Base-by-base conservation (phyloP, 2,888 invertebrate genomes). In the Harmothoe impar region DNA sequence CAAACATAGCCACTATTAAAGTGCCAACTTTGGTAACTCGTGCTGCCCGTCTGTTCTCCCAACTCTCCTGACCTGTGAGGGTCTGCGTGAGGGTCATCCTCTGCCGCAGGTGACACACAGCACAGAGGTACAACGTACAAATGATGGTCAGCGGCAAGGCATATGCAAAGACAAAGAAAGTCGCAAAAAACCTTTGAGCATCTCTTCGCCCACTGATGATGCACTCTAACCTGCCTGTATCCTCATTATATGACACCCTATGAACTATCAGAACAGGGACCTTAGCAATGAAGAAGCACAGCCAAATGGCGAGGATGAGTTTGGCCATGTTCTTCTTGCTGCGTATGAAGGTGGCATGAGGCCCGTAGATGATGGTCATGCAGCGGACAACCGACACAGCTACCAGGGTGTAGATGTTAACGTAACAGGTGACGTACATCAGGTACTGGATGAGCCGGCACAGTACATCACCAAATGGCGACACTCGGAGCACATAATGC, bases 391-490 rank as follows among this genome's bases (percentile, higher is more conserved):
- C 89, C 12, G 92, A 92, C 10, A 92, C 91, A 3, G 92, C 91
- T 15, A 91, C 91, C 29, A 92, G 91, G 10, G 92, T 92, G 72
- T 92, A 92, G 33, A 92, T 84, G 7, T 89, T 92, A 20, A 92
- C 92, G 78, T 92, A 92, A 25, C 85, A 89, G 1, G 90, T 90
- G 15, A 92, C 91, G 89, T 92, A 92, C 10, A 92, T 85, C n/a
- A 92, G 81, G 62, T 92, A 92, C 90, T 92, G 92, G 15, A 91
- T 90, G n/a, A 92, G 23, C 20, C 91, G 90, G 72, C 92, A 92
- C 0, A 92, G 81, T n/a, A 89, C 20, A 43, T 90, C 92, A 0
- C 92, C 92, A 31, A 92, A 86, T 0, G 91, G 89, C 92, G 92
- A 92, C 10, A 90, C 91, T 0, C 33, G 20, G n/a, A 91, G n/a